Conservation (phyloP, 2,113 vertebrate species). For the Trogon surrucura region DNA sequence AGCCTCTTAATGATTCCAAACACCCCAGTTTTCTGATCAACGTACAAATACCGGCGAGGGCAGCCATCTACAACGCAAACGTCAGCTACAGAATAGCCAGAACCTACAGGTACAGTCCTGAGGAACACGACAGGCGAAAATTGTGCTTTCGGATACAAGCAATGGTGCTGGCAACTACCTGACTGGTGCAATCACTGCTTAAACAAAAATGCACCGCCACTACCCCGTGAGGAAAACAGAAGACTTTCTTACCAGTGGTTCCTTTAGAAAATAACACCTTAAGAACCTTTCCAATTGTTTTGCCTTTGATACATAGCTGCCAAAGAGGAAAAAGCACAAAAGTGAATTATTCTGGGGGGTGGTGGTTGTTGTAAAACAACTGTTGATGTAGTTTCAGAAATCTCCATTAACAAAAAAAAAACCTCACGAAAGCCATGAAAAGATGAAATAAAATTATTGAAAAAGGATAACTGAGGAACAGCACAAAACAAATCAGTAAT, state of each 20-base stretch:
- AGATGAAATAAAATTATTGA: slow-evolving; percentile 57
- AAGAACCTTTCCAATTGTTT: slow-evolving; percentile 66
- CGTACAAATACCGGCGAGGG: neutral
- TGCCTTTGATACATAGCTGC: slow-evolving; percentile 79
- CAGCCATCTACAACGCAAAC: slow-evolving; percentile 39
- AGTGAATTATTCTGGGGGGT: slow-evolving; percentile 28
- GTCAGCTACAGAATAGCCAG: neutral
- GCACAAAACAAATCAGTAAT: slow-evolving; percentile 63
- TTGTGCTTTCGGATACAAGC: slow-evolving; percentile 68
- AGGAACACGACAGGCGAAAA: neutral
- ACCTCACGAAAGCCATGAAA: slow-evolving; percentile 32
- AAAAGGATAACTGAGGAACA: slow-evolving; percentile 65
- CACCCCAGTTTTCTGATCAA: slow-evolving; percentile 42
- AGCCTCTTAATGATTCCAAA: slow-evolving; percentile 71
- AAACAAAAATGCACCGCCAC: slow-evolving; percentile 23
- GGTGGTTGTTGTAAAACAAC: slow-evolving; percentile 47
- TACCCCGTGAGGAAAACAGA: slow-evolving; percentile 36
- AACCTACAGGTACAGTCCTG: slow-evolving; percentile 1
- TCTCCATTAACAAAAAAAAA: slow-evolving; percentile 48
- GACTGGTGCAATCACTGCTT: slow-evolving; percentile 56
- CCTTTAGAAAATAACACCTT: slow-evolving; percentile 48
- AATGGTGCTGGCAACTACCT: slow-evolving; percentile 27
- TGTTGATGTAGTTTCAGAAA: slow-evolving; percentile 51
- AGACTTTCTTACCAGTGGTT: slow-evolving; percentile 48
- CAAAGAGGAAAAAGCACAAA: slow-evolving; percentile 75